Percentiles rank a stretch among this genome's conserved stretches.
Evolutionary conservation across 2,797 vertebrate genomes (phyloP).

Genomic region (Micropoecilia bifurca): DNA sequence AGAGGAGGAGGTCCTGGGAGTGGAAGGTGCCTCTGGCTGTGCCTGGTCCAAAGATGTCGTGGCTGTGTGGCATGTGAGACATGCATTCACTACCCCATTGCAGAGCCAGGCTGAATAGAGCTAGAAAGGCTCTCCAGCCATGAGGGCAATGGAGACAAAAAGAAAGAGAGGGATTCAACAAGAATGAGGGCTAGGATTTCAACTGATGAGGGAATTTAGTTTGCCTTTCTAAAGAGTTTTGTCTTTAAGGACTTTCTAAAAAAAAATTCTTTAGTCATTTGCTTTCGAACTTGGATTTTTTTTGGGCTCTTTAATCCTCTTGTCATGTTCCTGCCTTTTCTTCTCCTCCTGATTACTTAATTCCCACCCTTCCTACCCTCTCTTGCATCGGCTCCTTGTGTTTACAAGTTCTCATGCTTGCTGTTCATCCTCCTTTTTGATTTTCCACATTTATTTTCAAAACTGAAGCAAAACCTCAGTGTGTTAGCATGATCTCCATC

Average conservation of each 20-base stretch:
- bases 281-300: slow-evolving; percentile 18
- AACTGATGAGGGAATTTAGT: slow-evolving; percentile 64
- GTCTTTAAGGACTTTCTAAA: slow-evolving; percentile 44
- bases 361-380: slow-evolving; percentile 13
- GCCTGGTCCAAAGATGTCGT: slow-evolving; percentile 65
- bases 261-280: slow-evolving; percentile 14
- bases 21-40: slow-evolving; percentile 67
- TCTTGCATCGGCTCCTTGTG: slow-evolving; percentile 36
- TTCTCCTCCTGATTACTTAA: slow-evolving; percentile 21
- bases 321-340: slow-evolving; percentile 15
- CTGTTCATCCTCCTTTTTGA: slow-evolving; percentile 43
- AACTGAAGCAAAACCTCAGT: slow-evolving; percentile 72
- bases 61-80: slow-evolving; percentile 77
- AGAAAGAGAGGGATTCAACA: slow-evolving; percentile 52
- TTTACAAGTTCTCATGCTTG: slow-evolving; percentile 48
- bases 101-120: slow-evolving; percentile 60
- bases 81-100: slow-evolving; percentile 71
- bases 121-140: slow-evolving; percentile 69
- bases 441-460: slow-evolving; percentile 73
- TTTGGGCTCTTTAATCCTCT: slow-evolving; percentile 26
- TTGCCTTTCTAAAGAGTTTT: slow-evolving; percentile 59
- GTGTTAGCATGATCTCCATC: slow-evolving; percentile 73
- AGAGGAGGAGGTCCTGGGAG: slow-evolving; percentile 58
- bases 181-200: slow-evolving; percentile 55
- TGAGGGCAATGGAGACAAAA: slow-evolving; percentile 58